Percentiles rank a stretch among this genome's conserved stretches.
Evolutionary conservation across 2,797 vertebrate species (phyloP).

Genomic region (Cossypha niveicapilla): DNA sequence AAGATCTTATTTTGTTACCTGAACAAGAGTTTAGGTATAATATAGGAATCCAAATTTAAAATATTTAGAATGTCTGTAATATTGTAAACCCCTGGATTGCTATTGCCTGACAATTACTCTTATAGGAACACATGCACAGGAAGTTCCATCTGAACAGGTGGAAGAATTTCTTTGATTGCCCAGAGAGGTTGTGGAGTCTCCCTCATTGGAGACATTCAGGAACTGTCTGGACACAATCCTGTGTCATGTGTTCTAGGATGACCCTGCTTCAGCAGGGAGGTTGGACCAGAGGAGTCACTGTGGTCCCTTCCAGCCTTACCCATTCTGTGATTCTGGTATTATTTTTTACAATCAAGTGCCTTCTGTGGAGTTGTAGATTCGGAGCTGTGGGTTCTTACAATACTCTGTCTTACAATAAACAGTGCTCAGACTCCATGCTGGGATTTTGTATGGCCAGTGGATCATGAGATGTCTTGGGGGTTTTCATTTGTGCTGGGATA

Average conservation of each 20-base stretch:
- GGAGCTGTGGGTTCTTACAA: background rate
- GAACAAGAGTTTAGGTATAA: background rate
- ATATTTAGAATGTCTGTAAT: background rate
- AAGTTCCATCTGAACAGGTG: background rate
- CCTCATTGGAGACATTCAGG: background rate
- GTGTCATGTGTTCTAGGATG: background rate
- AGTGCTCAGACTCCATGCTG: background rate
- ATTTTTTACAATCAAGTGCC: background rate
- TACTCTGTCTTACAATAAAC: background rate
- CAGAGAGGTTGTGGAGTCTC: background rate
- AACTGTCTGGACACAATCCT: background rate
- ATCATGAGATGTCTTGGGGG: background rate
- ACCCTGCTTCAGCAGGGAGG: background rate
- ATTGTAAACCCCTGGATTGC: background rate
- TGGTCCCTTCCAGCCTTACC: background rate
- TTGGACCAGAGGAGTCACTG: background rate
- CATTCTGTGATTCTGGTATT: background rate
- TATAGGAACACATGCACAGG: background rate
- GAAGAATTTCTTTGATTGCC: background rate
- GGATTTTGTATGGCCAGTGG: accelerated
- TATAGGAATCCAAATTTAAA: background rate
- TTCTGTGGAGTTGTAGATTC: background rate
- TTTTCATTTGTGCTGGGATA: background rate
- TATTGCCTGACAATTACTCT: background rate
- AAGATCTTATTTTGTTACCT: background rate